Percentiles rank a stretch among this genome's conserved stretches.
Conservation (phyloP, 1,140 invertebrate genomes). For the Drosophila ambigua region DNA sequence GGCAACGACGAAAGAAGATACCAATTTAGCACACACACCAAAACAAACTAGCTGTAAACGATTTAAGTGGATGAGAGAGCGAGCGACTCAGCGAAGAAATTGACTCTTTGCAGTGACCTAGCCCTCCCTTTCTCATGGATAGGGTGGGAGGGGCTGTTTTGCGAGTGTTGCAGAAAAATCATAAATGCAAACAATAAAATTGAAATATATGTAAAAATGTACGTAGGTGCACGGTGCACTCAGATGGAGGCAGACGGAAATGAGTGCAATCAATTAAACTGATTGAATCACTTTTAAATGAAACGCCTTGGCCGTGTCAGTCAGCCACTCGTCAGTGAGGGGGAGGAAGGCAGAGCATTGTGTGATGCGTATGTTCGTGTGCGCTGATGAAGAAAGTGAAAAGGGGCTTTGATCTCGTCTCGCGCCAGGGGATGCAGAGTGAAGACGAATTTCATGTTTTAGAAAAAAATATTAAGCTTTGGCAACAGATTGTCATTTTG, state of each 20-base stretch:
- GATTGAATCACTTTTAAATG: conserved; percentile 68
- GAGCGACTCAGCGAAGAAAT: conserved; percentile 2
- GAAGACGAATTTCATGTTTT: not conserved
- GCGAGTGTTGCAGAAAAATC: conserved; percentile 54
- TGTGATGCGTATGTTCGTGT: conserved; percentile 42
- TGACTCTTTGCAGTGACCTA: conserved; percentile 54
- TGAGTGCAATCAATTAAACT: conserved; percentile 60
- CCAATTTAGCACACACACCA: conserved; percentile 1
- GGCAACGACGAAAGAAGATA: conserved; percentile 15
- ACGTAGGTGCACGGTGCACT: conserved; percentile 1
- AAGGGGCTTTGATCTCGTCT: conserved; percentile 25
- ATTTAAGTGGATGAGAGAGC: conserved; percentile 39
- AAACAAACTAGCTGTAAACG: conserved; percentile 28
- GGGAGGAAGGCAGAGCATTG: conserved; percentile 11
- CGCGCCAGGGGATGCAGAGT: not conserved
- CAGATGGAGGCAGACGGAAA: no score
- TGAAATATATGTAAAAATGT: conserved; percentile 9
- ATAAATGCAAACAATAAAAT: conserved; percentile 59
- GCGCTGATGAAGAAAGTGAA: conserved; percentile 58
- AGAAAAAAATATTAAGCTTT: no score
- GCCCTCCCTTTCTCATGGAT: conserved; percentile 5
- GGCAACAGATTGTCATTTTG: no score
- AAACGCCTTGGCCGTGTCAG: conserved; percentile 46
- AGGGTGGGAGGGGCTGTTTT: conserved; percentile 21
- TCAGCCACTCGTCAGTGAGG: conserved; percentile 2